Conservation (phyloP, 2,888 invertebrate species). For the Merodon equestris region DNA sequence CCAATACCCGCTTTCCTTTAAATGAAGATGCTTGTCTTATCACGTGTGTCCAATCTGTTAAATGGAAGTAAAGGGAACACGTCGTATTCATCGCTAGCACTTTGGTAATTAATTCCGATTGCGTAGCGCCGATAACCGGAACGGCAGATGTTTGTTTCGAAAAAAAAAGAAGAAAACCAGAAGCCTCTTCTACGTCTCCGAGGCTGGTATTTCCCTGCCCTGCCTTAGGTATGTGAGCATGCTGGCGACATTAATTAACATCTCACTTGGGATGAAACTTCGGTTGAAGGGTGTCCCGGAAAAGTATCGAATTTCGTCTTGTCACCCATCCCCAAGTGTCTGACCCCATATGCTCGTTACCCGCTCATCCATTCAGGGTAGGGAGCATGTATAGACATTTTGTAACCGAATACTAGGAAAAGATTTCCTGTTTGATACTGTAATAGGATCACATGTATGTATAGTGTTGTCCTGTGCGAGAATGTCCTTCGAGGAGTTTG, state of each 20-base stretch:
- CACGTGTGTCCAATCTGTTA: slow-evolving; percentile 37
- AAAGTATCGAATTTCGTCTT: slow-evolving; percentile 58
- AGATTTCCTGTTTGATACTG: slow-evolving; percentile 57
- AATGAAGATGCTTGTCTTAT: slow-evolving; percentile 41
- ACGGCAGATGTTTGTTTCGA: slow-evolving; percentile 50
- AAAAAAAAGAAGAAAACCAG: neutral
- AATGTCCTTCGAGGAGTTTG: slow-evolving; percentile 53
- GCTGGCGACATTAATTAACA: slow-evolving; percentile 66
- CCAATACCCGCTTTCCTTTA: slow-evolving; percentile 18
- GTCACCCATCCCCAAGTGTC: slow-evolving; percentile 28
- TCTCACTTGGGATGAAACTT: slow-evolving; percentile 27
- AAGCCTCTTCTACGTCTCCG: neutral
- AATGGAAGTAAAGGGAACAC: neutral
- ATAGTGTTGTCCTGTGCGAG: slow-evolving; percentile 21
- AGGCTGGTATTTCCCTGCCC: neutral
- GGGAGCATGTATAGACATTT: slow-evolving; percentile 7
- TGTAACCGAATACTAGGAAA: slow-evolving; percentile 56
- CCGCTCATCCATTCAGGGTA: slow-evolving; percentile 30
- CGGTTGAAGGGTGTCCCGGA: slow-evolving; percentile 44
- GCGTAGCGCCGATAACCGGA: slow-evolving; percentile 58
- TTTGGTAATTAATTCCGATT: slow-evolving; percentile 66
- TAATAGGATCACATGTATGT: too few relatives aligned
- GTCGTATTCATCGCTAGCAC: slow-evolving; percentile 48
- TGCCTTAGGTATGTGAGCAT: slow-evolving; percentile 1
- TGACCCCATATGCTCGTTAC: slow-evolving; percentile 48